Percentiles rank a stretch among this genome's conserved stretches.
Evolutionary conservation across 2,797 vertebrate genomes (phyloP).

Genomic region (Ceryle rudis): DNA sequence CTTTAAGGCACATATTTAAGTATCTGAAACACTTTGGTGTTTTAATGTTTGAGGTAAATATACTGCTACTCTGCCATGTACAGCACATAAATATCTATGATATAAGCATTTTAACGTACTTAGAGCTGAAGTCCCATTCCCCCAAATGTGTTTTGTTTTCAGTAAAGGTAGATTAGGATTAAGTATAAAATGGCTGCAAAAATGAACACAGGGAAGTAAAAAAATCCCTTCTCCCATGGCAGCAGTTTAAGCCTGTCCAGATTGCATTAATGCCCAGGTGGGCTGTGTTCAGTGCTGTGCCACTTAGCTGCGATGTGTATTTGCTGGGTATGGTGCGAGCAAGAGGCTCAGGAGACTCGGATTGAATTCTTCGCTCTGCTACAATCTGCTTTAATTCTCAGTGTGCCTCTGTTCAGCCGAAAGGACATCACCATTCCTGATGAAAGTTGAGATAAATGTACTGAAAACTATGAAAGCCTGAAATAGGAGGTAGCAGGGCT

Average conservation of each 20-base stretch:
- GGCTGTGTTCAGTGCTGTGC: neutral
- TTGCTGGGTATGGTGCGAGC: neutral
- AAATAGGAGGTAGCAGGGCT: neutral
- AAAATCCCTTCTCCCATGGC: neutral
- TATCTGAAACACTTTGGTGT: neutral
- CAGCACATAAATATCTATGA: neutral
- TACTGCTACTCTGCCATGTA: neutral
- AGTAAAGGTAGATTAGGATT: neutral
- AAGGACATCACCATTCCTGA: neutral
- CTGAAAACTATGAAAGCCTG: neutral
- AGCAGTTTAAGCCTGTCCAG: neutral
- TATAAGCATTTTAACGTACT: neutral
- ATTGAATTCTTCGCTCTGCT: neutral
- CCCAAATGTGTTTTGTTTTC: neutral
- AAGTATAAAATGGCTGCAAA: neutral
- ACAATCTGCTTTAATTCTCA: neutral
- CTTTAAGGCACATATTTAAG: slow-evolving; percentile 40
- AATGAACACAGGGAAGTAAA: neutral
- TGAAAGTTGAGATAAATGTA: neutral
- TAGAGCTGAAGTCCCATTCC: neutral
- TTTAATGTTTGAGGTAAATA: slow-evolving; percentile 37
- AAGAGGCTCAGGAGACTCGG: neutral
- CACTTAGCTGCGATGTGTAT: fast-evolving
- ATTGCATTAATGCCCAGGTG: neutral
- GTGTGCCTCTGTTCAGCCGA: fast-evolving